Evolutionary conservation across 1,140 invertebrate genomes (phyloP), one percentile per base, ranked within the genome.

Genomic region (Drusus annulatus): DNA sequence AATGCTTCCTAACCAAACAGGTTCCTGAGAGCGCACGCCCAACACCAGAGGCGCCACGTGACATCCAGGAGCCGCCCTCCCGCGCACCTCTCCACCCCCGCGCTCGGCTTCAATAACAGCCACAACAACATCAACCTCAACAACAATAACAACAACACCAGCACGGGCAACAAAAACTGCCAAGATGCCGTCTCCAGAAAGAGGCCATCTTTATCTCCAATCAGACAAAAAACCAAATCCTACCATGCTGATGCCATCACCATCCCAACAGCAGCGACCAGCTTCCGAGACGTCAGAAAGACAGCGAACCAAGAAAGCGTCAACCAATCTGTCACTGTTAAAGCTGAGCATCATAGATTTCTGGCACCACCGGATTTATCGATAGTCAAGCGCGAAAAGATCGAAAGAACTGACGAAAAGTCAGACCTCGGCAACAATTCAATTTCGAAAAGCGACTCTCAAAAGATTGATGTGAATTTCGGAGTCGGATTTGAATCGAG

Each of bases 71-170:
- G 28, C 25, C 74, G 74, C 0, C 74, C 23, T 6, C 23, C 69
- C 2, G 50, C 51, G 0, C 69, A 74, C 45, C 28, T 76, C 28
- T n/a, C 45, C 54, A n/a, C 58, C 21, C 16, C 56, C n/a, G 10
- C 58, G 4, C 15, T 19, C 58, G 17, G 16, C 28, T 31, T 10
- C 54, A 62, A 45, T 16, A 71, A 78, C 63, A 50, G 17, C n/a
- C 16, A 25, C 54, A 68, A 45, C 28, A 62, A 60, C 56, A 76
- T 21, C 58, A 36, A 36, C 31, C 31, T n/a, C n/a, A n/a, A n/a
- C n/a, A 28, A 45, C 36, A 45, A 45, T 13, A 77, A 63, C 75
- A 78, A 69, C 50, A 78, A 78, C 50, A 17, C 17, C 45, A 73
- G 15, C 25, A 74, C 45, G 15, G 31, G 16, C 17, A 25, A 71